phyloP scores from a whole-genome alignment of 2,888 invertebrate genomes.

The Rapana venosa region DNA sequence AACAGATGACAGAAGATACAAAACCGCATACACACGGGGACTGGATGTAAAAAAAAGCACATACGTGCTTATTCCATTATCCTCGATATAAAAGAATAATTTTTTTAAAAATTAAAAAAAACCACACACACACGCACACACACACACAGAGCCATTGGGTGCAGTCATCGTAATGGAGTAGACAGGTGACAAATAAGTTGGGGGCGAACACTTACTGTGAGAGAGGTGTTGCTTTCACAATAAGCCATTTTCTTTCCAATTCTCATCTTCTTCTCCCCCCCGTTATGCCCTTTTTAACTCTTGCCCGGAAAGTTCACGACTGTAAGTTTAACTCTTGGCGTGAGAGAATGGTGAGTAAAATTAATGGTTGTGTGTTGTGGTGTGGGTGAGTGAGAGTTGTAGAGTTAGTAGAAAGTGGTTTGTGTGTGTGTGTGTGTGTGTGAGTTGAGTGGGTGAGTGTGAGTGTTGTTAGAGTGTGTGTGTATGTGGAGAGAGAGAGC shows the following conservation, averaged over 20 bases:
- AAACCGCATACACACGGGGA: too few relatives aligned
- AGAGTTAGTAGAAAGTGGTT: neutral
- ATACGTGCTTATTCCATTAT: too few relatives aligned
- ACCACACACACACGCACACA: too few relatives aligned
- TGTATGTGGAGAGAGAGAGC: neutral
- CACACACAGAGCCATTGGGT: too few relatives aligned
- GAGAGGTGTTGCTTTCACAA: slow-evolving; percentile 4
- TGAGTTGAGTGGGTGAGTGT: neutral
- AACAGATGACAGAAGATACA: too few relatives aligned
- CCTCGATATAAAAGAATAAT: too few relatives aligned
- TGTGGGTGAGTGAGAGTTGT: neutral
- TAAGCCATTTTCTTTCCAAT: slow-evolving; percentile 30
- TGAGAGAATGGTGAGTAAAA: neutral
- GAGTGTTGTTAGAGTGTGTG: neutral
- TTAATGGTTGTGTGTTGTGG: neutral
- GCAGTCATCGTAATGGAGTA: too few relatives aligned
- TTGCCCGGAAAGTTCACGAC: neutral
- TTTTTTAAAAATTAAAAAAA: too few relatives aligned
- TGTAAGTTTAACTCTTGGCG: too few relatives aligned
- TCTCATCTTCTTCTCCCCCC: neutral
- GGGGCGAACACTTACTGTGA: neutral
- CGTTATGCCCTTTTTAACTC: slow-evolving; percentile 30
- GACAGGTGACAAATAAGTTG: slow-evolving; percentile 11
- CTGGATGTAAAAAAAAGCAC: too few relatives aligned
- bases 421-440: neutral